Evolutionary conservation across 2,888 invertebrate species (phyloP).

Genomic region (Prostheceraeus crozeri): DNA sequence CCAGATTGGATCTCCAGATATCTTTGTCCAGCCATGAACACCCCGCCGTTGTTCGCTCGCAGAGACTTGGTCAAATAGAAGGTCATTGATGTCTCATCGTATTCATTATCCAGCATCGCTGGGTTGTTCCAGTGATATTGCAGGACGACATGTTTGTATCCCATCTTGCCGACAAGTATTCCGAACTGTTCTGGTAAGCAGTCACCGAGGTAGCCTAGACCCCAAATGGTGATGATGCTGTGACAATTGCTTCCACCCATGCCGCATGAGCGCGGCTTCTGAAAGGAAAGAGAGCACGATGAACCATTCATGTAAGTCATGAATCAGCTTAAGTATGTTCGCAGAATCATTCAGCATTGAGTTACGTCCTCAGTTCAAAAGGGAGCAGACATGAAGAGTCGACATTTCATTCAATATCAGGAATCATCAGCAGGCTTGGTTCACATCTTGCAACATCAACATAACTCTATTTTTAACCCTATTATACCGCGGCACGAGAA

Average conservation of each 20-base stretch:
- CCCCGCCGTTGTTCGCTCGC: not conserved
- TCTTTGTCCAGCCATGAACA: not conserved
- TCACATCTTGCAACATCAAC: no score
- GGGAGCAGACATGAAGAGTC: no score
- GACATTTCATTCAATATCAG: no score
- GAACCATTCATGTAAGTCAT: no score
- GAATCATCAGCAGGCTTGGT: no score
- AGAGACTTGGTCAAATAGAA: not conserved
- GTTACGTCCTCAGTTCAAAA: no score
- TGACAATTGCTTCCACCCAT: not conserved
- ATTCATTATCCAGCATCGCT: not conserved
- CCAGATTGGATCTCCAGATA: not conserved
- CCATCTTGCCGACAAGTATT: not conserved
- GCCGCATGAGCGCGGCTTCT: not conserved
- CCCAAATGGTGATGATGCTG: slow-evolving; percentile 21
- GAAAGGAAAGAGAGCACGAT: no score
- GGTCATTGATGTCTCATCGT: not conserved
- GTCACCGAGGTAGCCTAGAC: slow-evolving; percentile 21
- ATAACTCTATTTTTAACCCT: no score
- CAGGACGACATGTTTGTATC: slow-evolving; percentile 23
- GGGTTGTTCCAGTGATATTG: slow-evolving; percentile 38
- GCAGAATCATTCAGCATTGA: no score
- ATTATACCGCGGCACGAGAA: no score
- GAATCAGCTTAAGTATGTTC: no score
- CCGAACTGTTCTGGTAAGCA: slow-evolving; percentile 10